Conservation (phyloP, 1,140 invertebrate species). For the Plodia interpunctella region DNA sequence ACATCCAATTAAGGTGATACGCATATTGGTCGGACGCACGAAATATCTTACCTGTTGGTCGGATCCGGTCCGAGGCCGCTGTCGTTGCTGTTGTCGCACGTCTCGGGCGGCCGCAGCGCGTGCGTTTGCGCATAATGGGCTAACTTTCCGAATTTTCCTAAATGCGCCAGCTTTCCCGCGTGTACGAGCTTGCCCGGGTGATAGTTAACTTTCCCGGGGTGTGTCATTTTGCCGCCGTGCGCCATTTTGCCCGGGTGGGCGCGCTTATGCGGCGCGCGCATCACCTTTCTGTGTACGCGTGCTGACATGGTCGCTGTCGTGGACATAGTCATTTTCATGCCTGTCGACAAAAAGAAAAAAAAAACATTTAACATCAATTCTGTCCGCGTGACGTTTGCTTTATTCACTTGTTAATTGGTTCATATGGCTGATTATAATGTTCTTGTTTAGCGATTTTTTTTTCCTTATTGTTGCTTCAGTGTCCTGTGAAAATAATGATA, state of each 20-base stretch:
- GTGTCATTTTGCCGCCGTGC: constrained; percentile 57
- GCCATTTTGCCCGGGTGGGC: constrained; percentile 62
- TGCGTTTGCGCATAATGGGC: constrained; percentile 61
- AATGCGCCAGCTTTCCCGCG: constrained; percentile 62
- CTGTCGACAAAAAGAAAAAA: constrained; percentile 63
- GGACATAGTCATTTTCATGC: constrained; percentile 84
- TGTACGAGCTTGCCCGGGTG: constrained; percentile 70
- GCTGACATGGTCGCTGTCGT: constrained; percentile 80
- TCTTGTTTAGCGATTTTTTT: neutral
- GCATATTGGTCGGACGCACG: no score
- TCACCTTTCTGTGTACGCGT: constrained; percentile 79
- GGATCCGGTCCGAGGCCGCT: constrained; percentile 88
- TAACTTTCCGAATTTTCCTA: constrained; percentile 65
- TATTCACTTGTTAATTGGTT: neutral
- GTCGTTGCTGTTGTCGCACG: constrained; percentile 90
- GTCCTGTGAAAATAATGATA: neutral
- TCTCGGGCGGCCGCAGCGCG: constrained; percentile 57
- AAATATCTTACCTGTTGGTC: constrained; percentile 50
- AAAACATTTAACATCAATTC: constrained; percentile 20
- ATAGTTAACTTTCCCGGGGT: constrained; percentile 40
- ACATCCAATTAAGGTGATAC: neutral
- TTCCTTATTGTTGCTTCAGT: neutral
- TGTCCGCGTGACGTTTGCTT: neutral
- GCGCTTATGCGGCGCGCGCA: constrained; percentile 78
- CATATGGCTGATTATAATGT: neutral